Base-by-base conservation (phyloP, 2,888 invertebrate species). In the Trisateles emortualis region DNA sequence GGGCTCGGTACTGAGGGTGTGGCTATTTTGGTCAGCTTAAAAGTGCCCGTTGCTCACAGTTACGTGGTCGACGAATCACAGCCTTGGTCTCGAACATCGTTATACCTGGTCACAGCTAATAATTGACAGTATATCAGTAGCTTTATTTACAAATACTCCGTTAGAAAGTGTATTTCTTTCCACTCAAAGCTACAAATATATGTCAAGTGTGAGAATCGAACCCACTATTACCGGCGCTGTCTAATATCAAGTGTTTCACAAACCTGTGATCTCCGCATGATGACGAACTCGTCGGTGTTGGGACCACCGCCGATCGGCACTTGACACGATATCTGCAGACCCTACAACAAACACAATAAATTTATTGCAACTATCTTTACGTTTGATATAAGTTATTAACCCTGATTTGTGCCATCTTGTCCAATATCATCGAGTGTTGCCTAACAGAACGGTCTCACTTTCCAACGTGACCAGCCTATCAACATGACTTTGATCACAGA, bases 191-290 rank as follows among this genome's bases (percentile, higher is more conserved):
- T 17, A n/a, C 11, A 2, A 11, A n/a, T 11, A 11, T 32, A 32
- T 2, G 11, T 0, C 33, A 6, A 35, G 8, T 14, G 5, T 10
- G 1, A 0, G 29, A 10, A n/a, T 24, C 1, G 3, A 5, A 8
- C 3, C 24, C 9, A 24, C 4, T 24, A 5, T 3, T 24, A 24
- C 24, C 3, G 5, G 24, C 24, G n/a, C n/a, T n/a, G n/a, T n/a
- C n/a, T 26, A 26, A 26, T 6, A 26, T 3, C 1, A 4, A 36
- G n/a, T 46, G 0, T 11, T 10, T 14, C 3, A 19, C 45, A 41
- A 49, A 86, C 88, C 81, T 88, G 86, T 9, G 56, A 74, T 19
- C 78, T 68, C 1, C 78, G 67, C 44, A 87, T 65, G 29, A 69
- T 43, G 5, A 81, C 64, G 8, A 74, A 71, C 0, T 75, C 60